Conservation (phyloP, 2,888 invertebrate species). For the Drosophila ochracea region DNA sequence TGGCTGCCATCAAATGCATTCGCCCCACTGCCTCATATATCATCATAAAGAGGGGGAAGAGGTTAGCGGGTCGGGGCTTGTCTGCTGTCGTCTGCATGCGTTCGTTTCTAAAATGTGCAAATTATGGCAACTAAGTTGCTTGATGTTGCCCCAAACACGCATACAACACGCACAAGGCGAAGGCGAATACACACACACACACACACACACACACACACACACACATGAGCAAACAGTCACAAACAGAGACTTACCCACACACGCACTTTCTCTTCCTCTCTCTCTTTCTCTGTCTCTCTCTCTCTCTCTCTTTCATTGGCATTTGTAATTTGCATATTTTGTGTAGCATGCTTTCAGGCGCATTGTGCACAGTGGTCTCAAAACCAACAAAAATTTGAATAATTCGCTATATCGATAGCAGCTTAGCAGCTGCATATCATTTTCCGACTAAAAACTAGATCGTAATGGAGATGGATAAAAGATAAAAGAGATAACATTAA, state of each 20-base stretch:
- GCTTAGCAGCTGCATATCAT: background rate
- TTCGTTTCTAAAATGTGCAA: constrained; percentile 67
- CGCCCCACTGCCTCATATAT: constrained; percentile 48
- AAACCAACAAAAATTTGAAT: constrained; percentile 23
- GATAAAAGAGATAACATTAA: background rate
- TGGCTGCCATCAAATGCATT: constrained; percentile 66
- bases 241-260: background rate
- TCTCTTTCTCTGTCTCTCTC: background rate
- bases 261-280: background rate
- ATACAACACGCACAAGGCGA: constrained; percentile 15
- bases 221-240: constrained; percentile 3
- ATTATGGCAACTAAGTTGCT: constrained; percentile 79
- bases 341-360: constrained; percentile 69
- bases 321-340: constrained; percentile 68
- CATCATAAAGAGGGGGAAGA: constrained; percentile 19
- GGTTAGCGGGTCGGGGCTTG: background rate
- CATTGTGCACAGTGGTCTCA: constrained; percentile 67
- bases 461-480: background rate
- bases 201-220: constrained; percentile 4
- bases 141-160: constrained; percentile 68
- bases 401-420: background rate
- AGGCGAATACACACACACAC: constrained; percentile 1
- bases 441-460: background rate
- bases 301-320: constrained; percentile 15
- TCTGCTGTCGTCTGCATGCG: constrained; percentile 66